phyloP scores from a whole-genome alignment of 1,140 invertebrate species.

The Matsumurasca onukii region DNA sequence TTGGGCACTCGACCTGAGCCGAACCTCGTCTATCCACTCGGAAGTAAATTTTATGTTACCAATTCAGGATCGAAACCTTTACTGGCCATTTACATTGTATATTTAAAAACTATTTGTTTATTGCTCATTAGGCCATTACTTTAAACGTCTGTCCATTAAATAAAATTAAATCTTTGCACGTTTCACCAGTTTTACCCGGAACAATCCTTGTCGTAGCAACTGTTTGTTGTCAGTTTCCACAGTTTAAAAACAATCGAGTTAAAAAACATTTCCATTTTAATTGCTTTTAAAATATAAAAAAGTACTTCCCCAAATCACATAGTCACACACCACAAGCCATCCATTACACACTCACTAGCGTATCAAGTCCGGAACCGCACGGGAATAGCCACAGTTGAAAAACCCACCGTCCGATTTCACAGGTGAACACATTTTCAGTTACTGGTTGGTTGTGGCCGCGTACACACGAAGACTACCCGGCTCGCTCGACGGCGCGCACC shows the following conservation, averaged over 20 bases:
- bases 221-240: slow-evolving; percentile 3
- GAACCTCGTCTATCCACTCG: background rate
- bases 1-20: background rate
- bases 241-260: background rate
- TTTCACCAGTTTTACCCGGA: background rate
- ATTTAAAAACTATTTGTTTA: background rate
- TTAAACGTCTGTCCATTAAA: background rate
- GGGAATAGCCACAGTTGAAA: background rate
- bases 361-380: background rate
- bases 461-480: background rate
- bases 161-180: background rate
- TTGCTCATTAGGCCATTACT: background rate
- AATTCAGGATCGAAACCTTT: background rate
- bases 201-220: background rate
- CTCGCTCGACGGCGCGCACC: background rate
- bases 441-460: background rate
- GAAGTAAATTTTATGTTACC: background rate
- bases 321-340: background rate
- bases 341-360: background rate
- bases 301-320: background rate
- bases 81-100: background rate
- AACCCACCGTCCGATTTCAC: background rate
- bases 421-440: background rate
- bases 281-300: background rate
- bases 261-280: background rate